Conservation (phyloP, 1,140 invertebrate species). For the Trigoniulus corallinus region DNA sequence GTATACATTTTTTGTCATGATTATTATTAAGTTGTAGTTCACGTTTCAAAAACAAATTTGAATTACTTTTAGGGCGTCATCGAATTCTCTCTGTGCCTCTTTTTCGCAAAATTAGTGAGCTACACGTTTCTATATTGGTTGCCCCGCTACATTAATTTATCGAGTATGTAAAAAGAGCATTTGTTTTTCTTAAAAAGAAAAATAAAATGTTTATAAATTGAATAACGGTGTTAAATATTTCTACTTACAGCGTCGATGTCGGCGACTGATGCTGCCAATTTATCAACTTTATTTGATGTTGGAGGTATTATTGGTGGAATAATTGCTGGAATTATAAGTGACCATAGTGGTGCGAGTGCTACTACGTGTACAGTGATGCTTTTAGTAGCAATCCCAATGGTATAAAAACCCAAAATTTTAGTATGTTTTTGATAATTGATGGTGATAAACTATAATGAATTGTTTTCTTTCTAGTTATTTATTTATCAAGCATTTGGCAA, state of each 20-base stretch:
- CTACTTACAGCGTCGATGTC: conserved; percentile 44
- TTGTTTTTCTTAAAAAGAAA: neutral
- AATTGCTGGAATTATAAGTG: conserved; percentile 65
- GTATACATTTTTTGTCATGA: neutral
- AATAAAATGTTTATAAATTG: neutral
- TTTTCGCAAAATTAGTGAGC: conserved; percentile 93
- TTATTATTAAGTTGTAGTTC: neutral
- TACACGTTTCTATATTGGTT: conserved; percentile 97
- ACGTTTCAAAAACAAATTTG: neutral
- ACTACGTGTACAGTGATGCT: conserved; percentile 70
- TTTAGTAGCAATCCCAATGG: conserved; percentile 58
- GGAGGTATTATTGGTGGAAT: conserved; percentile 81
- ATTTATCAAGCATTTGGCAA: conserved; percentile 55
- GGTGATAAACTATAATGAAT: neutral
- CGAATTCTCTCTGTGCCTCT: conserved; percentile 83
- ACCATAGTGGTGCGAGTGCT: conserved; percentile 65
- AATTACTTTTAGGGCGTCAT: conserved; percentile 51
- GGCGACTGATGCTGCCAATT: conserved; percentile 53
- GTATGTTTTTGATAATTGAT: neutral
- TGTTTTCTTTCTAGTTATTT: conserved; percentile 44
- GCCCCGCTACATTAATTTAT: conserved; percentile 68
- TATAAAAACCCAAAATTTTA: conserved; percentile 34
- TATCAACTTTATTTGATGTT: conserved; percentile 81
- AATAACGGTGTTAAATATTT: conserved; percentile 12
- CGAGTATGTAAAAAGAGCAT: conserved; percentile 47